These are phyloP conservation scores for Stenichneumon culpator DNA, from an alignment of 2,888 invertebrate species.

Conservation along the genomic window DNA sequence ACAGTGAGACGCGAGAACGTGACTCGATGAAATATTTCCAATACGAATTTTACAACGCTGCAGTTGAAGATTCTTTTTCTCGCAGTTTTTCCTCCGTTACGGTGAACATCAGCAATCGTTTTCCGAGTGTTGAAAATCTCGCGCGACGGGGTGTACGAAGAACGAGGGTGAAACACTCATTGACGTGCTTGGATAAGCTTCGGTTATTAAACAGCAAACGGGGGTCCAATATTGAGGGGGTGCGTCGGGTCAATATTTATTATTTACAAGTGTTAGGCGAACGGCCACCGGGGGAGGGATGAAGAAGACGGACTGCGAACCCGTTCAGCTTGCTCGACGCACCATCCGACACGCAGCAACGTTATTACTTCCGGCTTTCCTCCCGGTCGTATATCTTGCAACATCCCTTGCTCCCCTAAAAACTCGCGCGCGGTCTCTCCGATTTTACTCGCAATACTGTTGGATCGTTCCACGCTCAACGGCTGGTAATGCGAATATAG, in stretches of 20 bases:
- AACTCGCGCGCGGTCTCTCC: background rate
- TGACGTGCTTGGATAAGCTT: background rate
- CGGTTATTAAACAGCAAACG: background rate
- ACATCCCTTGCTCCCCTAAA: background rate
- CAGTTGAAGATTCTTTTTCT: background rate
- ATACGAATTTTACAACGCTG: background rate
- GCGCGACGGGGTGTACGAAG: background rate
- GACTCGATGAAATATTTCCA: conserved; percentile 35
- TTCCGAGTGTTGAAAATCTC: background rate
- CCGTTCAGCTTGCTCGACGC: conserved; percentile 1
- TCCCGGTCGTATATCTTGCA: background rate
- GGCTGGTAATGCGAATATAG: background rate
- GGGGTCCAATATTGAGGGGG: background rate
- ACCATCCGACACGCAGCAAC: background rate
- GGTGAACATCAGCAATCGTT: background rate
- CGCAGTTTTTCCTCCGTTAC: background rate
- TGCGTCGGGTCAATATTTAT: conserved; percentile 21
- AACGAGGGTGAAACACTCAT: conserved; percentile 19
- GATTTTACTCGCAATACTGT: background rate
- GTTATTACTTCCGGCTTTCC: conserved; percentile 31
- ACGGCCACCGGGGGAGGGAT: background rate
- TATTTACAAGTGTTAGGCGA: conserved; percentile 23
- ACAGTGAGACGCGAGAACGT: background rate
- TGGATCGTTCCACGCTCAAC: background rate
- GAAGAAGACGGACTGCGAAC: background rate